Percentiles rank a stretch among this genome's conserved stretches.
phyloP scores from a whole-genome alignment of 1,140 invertebrate species.

The Heterodera schachtii region DNA sequence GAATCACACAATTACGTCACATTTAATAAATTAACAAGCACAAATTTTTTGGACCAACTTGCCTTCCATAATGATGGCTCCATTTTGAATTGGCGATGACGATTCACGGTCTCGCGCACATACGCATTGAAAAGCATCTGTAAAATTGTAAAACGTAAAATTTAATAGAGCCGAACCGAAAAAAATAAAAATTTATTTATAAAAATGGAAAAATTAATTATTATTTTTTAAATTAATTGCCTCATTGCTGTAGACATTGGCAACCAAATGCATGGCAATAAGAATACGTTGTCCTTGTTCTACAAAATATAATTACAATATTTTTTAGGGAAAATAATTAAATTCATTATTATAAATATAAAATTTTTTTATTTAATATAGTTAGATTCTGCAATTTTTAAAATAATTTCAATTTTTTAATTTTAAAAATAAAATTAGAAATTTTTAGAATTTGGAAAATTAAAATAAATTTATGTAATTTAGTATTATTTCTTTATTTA shows the following conservation, averaged over 20 bases:
- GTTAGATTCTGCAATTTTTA: neutral
- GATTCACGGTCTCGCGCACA: constrained; percentile 50
- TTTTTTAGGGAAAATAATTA: too few species aligned
- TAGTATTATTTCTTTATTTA: too few species aligned
- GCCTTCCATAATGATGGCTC: constrained; percentile 56
- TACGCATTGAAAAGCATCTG: constrained; percentile 50
- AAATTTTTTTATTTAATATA: neutral
- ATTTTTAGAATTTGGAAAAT: too few species aligned
- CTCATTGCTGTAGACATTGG: constrained; percentile 43
- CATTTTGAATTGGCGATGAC: constrained; percentile 58
- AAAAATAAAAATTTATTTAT: too few species aligned
- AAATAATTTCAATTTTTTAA: neutral
- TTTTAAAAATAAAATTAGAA: too few species aligned
- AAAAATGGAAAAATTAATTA: neutral
- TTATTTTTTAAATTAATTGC: neutral
- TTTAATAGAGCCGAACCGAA: neutral
- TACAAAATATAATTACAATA: neutral
- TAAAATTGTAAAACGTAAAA: neutral
- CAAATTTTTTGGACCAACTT: neutral
- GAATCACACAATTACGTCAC: neutral
- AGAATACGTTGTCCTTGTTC: constrained; percentile 59
- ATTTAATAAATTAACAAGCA: neutral
- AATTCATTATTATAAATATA: too few species aligned
- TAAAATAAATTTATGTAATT: too few species aligned
- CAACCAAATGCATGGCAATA: constrained; percentile 52